A percentile compares a stretch with the other conserved stretches of the same genome.
Conservation (phyloP, 2,888 invertebrate species). For the Acanthosepion esculentum region DNA sequence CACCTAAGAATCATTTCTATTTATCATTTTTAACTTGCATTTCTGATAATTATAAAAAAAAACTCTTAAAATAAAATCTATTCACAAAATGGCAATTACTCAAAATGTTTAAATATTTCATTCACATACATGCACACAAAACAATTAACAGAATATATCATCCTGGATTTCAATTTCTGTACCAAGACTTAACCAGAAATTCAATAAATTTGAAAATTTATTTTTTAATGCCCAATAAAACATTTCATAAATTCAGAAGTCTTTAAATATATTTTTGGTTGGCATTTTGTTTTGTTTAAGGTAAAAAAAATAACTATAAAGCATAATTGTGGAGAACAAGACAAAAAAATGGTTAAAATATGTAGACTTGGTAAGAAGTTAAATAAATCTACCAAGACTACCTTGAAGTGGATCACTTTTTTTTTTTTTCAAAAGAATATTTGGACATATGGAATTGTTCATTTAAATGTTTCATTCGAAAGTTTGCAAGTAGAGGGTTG, state of each 20-base stretch:
- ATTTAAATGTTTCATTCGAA: neutral
- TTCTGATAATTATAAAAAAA: too few relatives aligned
- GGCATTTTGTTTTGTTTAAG: neutral
- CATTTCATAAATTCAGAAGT: too few relatives aligned
- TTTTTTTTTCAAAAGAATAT: neutral
- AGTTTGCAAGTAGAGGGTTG: neutral
- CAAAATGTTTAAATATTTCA: neutral
- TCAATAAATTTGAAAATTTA: neutral
- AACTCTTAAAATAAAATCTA: too few relatives aligned
- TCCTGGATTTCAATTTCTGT: neutral
- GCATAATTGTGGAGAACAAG: neutral
- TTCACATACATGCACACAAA: neutral
- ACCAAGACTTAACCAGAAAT: neutral
- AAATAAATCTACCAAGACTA: too few relatives aligned
- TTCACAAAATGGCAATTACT: too few relatives aligned
- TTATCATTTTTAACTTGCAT: too few relatives aligned
- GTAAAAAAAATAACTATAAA: neutral
- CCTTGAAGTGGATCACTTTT: neutral
- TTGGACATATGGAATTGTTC: neutral
- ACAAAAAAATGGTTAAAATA: neutral
- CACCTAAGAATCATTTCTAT: too few relatives aligned
- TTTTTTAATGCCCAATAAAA: too few relatives aligned
- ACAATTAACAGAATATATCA: neutral
- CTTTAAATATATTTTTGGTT: too few relatives aligned
- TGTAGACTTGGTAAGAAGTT: neutral